These are phyloP conservation scores for Aphidius ervi DNA, from an alignment of 1,140 invertebrate genomes.

Conservation along the genomic window DNA sequence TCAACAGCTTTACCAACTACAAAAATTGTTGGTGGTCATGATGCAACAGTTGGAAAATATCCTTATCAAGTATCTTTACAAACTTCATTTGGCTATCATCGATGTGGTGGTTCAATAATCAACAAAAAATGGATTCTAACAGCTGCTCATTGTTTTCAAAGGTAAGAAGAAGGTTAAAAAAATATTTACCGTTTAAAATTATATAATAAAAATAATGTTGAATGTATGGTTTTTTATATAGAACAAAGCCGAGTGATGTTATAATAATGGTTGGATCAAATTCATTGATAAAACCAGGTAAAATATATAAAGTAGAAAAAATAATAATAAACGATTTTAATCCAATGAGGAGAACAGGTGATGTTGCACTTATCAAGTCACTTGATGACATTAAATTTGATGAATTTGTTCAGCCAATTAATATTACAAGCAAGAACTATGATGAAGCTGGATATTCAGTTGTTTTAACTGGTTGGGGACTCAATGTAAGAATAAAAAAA, in stretches of 20 bases:
- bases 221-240: neutral
- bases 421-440: neutral
- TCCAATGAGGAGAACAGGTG: neutral
- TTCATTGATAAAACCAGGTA: neutral
- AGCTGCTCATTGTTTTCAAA: conserved; percentile 56
- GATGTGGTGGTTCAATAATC: conserved; percentile 59
- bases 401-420: neutral
- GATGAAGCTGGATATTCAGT: neutral
- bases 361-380: conserved; percentile 2
- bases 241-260: conserved; percentile 26
- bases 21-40: conserved; percentile 45
- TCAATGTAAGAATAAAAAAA: neutral
- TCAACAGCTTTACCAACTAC: neutral
- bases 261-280: neutral
- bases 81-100: conserved; percentile 37
- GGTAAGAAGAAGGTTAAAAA: conserved; percentile 25
- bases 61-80: conserved; percentile 50
- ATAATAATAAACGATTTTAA: neutral
- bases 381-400: neutral
- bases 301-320: neutral
- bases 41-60: conserved; percentile 38
- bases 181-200: too few relatives aligned
- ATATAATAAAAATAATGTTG: too few relatives aligned
- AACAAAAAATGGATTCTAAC: conserved; percentile 53
- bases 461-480: neutral